A percentile compares a stretch with the other conserved stretches of the same genome.
Conservation (phyloP, 2,888 invertebrate genomes). For the Drosophila prolongata region DNA sequence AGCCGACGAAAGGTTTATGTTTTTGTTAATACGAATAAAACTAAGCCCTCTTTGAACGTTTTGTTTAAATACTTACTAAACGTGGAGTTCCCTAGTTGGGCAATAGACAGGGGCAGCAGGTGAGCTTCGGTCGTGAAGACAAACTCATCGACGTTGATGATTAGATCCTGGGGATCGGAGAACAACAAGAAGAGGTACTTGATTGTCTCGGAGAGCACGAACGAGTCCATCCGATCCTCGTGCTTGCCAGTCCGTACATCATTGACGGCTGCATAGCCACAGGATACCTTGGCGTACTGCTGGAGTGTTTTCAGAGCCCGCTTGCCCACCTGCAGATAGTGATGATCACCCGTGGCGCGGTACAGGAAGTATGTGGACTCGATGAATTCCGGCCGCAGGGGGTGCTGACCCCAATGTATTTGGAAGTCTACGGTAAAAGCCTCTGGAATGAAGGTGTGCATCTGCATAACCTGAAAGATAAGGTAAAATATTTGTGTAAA, state of each 20-base stretch:
- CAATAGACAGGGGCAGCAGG: slow-evolving; percentile 94
- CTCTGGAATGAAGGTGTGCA: slow-evolving; percentile 99
- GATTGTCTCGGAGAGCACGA: slow-evolving; percentile 98
- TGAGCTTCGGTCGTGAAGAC: slow-evolving; percentile 98
- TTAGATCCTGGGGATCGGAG: slow-evolving; percentile 93
- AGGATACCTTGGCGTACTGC: slow-evolving; percentile 95
- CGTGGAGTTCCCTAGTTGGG: slow-evolving; percentile 87
- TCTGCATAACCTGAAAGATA: slow-evolving; percentile 95
- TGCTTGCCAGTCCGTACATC: slow-evolving; percentile 95
- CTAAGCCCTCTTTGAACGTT: neutral
- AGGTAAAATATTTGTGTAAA: slow-evolving; percentile 82
- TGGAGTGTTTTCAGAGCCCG: slow-evolving; percentile 95
- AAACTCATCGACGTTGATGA: slow-evolving; percentile 93
- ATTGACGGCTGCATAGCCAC: slow-evolving; percentile 99
- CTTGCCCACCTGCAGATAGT: slow-evolving; percentile 95
- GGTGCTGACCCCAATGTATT: slow-evolving; percentile 99
- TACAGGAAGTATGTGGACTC: slow-evolving; percentile 99
- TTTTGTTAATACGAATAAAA: too few relatives aligned
- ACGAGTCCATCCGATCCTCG: slow-evolving; percentile 99
- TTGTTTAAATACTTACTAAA: slow-evolving; percentile 78
- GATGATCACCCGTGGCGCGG: slow-evolving; percentile 97
- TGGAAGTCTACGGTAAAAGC: slow-evolving; percentile 99
- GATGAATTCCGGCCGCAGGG: slow-evolving; percentile 97
- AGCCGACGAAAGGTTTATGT: too few relatives aligned
- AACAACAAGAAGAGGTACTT: slow-evolving; percentile 98